A percentile compares a stretch with the other conserved stretches of the same genome.
Conservation (phyloP, 2,113 vertebrate species). For the Heterocephalus glaber region DNA sequence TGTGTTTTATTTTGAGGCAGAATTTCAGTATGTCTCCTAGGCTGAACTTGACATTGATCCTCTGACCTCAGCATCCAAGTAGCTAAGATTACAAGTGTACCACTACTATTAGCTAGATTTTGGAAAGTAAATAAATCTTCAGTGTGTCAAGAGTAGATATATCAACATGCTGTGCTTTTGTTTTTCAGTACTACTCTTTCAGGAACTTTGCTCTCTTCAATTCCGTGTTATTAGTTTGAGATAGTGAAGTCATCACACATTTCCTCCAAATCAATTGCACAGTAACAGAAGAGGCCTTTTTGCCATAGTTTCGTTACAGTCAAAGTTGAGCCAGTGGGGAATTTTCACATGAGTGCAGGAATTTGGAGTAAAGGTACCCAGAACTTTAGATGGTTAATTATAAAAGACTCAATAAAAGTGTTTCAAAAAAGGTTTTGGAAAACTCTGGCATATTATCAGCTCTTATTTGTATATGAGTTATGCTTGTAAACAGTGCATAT, state of each 20-base stretch:
- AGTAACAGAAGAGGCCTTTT: not conserved
- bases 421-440: not conserved
- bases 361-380: not conserved
- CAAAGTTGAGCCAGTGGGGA: fast-evolving
- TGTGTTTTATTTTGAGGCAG: not conserved
- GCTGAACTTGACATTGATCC: not conserved
- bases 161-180: not conserved
- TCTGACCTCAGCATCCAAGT: not conserved
- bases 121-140: not conserved
- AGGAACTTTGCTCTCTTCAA: not conserved
- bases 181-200: not conserved
- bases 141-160: not conserved
- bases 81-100: not conserved
- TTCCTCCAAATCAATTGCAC: not conserved
- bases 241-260: not conserved
- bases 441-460: not conserved
- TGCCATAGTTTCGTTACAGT: fast-evolving
- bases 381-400: not conserved
- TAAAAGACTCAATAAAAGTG: not conserved
- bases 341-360: not conserved
- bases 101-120: not conserved
- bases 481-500: not conserved
- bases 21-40: not conserved
- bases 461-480: not conserved
- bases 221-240: not conserved